Percentiles rank a stretch among this genome's conserved stretches.
Evolutionary conservation across 2,797 vertebrate species (phyloP).

Genomic region (Diplodus sargus): DNA sequence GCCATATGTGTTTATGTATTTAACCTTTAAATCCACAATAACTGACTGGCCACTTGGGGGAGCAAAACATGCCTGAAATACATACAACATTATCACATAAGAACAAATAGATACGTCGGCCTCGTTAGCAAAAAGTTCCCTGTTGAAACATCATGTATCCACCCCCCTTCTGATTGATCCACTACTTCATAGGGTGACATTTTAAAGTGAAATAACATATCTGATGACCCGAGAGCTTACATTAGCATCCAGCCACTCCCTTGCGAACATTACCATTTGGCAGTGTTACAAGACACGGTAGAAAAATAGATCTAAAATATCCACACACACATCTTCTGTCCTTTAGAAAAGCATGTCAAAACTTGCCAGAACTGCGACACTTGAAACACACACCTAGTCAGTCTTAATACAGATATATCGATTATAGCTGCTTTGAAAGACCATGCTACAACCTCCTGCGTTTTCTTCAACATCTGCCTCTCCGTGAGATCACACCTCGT

Average conservation of each 20-base stretch:
- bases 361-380: neutral
- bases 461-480: neutral
- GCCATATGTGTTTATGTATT: neutral
- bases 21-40: neutral
- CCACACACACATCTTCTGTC: no score
- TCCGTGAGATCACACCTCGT: conserved; percentile 1
- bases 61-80: neutral
- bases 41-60: neutral
- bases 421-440: neutral
- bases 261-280: no score
- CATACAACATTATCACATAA: neutral
- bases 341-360: no score
- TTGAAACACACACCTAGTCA: neutral
- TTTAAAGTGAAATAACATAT: no score
- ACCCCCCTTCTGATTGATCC: no score
- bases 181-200: no score
- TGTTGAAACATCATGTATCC: no score
- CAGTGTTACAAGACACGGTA: no score
- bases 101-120: neutral
- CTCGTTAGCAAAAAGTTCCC: neutral
- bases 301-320: no score
- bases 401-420: neutral
- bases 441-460: neutral
- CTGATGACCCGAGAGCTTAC: no score
- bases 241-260: no score